Evolutionary conservation across 2,888 invertebrate genomes (phyloP).

Genomic region (Oligia fasciuncula): DNA sequence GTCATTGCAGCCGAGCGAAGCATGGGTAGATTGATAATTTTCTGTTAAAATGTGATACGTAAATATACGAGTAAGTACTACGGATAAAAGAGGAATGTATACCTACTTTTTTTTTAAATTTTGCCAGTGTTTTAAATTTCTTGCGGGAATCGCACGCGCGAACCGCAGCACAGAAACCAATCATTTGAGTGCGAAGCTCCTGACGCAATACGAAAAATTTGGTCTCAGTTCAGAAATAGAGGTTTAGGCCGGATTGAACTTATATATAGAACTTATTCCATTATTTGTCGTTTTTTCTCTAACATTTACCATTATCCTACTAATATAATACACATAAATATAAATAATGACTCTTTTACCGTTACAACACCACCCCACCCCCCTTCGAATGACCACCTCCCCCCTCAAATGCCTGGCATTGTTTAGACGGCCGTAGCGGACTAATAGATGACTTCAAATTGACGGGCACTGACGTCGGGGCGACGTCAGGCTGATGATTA

Average conservation of each 20-base stretch:
- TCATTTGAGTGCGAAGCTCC: background rate
- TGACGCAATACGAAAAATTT: no score
- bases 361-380: background rate
- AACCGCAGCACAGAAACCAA: no score
- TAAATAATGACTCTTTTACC: slow-evolving; percentile 38
- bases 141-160: no score
- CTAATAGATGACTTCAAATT: slow-evolving; percentile 55
- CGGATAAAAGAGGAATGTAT: background rate
- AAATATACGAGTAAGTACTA: background rate
- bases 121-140: background rate
- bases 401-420: slow-evolving; percentile 48
- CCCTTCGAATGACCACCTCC: slow-evolving; percentile 28
- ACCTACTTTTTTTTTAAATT: background rate
- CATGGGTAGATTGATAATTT: background rate
- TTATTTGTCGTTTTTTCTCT: background rate
- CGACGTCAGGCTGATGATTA: slow-evolving; percentile 49
- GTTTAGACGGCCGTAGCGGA: slow-evolving; percentile 37
- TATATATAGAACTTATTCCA: background rate
- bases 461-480: slow-evolving; percentile 44
- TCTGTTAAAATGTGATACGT: background rate
- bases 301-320: background rate
- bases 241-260: background rate
- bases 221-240: background rate
- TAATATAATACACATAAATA: slow-evolving; percentile 8
- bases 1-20: no score